Evolutionary conservation across 2,888 invertebrate genomes (phyloP), one percentile per base, ranked within the genome.

Genomic region (Drosophila subquinaria): DNA sequence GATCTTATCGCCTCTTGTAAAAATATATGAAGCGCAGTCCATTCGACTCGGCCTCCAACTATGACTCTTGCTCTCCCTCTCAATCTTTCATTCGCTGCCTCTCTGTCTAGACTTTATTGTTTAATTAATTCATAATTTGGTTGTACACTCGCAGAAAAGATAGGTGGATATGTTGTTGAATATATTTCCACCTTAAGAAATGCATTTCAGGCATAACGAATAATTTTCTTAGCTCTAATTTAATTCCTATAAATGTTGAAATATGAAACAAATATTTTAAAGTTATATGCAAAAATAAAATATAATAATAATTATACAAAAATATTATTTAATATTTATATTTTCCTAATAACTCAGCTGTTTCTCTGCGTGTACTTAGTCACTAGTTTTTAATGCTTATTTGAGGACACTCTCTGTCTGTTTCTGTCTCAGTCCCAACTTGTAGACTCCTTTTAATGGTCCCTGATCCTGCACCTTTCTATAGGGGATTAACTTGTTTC

Each of bases 51-150:
- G 15, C 15, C 40, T 23, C 15, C 53, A 27, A 27, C 53, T 55
- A 36, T 10, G 4, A 45, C 50, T 61, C 50, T 55, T 64, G 17
- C 52, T 40, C 51, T 56, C 50, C 36, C 36, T 59, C 15, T 13
- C 17, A 23, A 35, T 43, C 17, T 6, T 52, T 33, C 23, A 30
- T n/a, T 30, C 8, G 13, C 17, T 15, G 4, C 15, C 3, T 30
- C 23, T 33, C 8, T 42, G 38, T 52, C 20, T 30, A 42, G 53
- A 15, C 10, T 73, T 81, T 81, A 79, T 81, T 81, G 65, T 74
- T 82, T 85, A 76, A 86, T 88, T 86, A 89, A 88, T 89, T 81
- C 88, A 88, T 85, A 86, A 73, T 73, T 79, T 59, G 56, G 3
- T 23, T 9, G 3, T 60, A 62, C 64, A 78, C 69, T 53, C 27